phyloP scores from a whole-genome alignment of 2,113 vertebrate genomes.

The Scortum barcoo region DNA sequence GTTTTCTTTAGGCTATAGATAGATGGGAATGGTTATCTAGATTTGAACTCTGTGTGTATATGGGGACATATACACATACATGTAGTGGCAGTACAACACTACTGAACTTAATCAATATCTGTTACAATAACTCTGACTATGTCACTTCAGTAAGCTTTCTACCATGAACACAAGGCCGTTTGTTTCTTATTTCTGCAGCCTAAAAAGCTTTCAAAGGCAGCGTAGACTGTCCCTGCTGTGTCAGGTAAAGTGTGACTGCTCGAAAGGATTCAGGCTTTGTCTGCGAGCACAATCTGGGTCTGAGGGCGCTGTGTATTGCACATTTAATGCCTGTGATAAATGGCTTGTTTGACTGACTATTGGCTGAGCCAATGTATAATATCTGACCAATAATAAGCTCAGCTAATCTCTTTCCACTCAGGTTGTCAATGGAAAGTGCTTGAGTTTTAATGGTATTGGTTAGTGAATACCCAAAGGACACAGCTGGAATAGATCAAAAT shows the following conservation, averaged over 20 bases:
- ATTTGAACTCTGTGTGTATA: not conserved
- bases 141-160: not conserved
- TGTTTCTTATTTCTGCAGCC: slow-evolving; percentile 5
- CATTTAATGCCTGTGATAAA: slow-evolving; percentile 64
- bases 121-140: slow-evolving; percentile 21
- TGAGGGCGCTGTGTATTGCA: slow-evolving; percentile 34
- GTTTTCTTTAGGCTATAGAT: not conserved
- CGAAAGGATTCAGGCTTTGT: slow-evolving; percentile 13
- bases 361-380: slow-evolving; percentile 42
- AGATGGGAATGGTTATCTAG: not conserved
- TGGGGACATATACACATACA: not conserved
- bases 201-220: slow-evolving; percentile 12
- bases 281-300: not conserved
- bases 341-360: slow-evolving; percentile 32
- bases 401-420: slow-evolving; percentile 21
- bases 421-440: slow-evolving; percentile 39
- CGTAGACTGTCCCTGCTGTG: not conserved
- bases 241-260: slow-evolving; percentile 8
- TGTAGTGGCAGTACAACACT: not conserved
- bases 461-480: slow-evolving; percentile 6
- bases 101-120: slow-evolving; percentile 36
- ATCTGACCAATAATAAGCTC: slow-evolving; percentile 32
- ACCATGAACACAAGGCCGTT: not conserved
- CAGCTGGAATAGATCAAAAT: slow-evolving; percentile 10
- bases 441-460: slow-evolving; percentile 42